Conservation (phyloP, 2,113 vertebrate genomes). For the Cryptotis parvus region DNA sequence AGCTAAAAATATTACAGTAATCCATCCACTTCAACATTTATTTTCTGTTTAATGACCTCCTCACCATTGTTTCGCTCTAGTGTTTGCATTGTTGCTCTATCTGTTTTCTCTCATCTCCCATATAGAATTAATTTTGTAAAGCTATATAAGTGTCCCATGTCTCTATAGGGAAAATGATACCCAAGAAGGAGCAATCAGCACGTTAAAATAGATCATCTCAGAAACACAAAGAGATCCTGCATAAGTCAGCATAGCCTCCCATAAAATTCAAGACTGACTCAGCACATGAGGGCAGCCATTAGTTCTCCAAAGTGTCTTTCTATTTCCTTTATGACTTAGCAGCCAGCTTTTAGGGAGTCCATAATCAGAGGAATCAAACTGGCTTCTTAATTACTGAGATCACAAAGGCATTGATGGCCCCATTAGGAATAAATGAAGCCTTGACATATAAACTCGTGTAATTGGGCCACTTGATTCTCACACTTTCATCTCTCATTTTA, state of each 20-base stretch:
- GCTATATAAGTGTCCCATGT: conserved; percentile 18
- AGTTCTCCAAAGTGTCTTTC: conserved; percentile 64
- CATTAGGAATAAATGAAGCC: conserved; percentile 73
- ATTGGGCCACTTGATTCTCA: not conserved
- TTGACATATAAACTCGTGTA: conserved; percentile 56
- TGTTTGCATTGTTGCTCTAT: not conserved
- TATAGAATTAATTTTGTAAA: conserved; percentile 64
- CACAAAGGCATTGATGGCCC: conserved; percentile 61
- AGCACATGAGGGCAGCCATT: conserved; percentile 60
- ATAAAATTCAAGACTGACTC: conserved; percentile 72
- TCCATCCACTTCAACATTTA: not conserved
- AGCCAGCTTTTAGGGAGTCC: conserved; percentile 69
- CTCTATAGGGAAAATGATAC: conserved; percentile 45
- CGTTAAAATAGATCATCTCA: conserved; percentile 65
- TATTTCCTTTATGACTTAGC: conserved; percentile 73
- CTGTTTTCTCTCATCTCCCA: conserved; percentile 22
- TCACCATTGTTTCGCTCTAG: conserved; percentile 23
- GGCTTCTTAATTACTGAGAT: conserved; percentile 72
- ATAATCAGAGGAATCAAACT: conserved; percentile 74
- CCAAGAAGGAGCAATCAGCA: conserved; percentile 51
- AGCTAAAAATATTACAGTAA: not conserved
- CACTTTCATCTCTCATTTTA: not conserved
- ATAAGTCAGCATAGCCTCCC: conserved; percentile 58
- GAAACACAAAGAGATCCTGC: conserved; percentile 7
- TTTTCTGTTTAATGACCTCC: not conserved